phyloP scores from a whole-genome alignment of 1,140 invertebrate species.

The Drosophila gunungcola region DNA sequence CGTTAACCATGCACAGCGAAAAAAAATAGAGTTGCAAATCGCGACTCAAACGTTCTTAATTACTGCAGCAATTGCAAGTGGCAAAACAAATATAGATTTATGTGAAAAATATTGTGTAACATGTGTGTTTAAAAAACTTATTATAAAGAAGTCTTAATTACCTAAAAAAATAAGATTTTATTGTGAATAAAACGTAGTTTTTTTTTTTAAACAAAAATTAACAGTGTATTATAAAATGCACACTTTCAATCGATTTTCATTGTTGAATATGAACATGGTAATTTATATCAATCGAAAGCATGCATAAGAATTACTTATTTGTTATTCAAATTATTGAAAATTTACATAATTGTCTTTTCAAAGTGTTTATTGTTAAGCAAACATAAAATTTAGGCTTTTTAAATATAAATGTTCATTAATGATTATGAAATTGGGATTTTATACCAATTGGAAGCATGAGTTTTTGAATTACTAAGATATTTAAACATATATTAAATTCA shows the following conservation, averaged over 20 bases:
- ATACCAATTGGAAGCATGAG: too few species aligned
- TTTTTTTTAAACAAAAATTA: background rate
- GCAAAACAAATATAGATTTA: background rate
- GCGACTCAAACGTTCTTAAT: background rate
- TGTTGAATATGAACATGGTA: background rate
- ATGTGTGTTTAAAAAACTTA: too few species aligned
- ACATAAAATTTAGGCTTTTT: too few species aligned
- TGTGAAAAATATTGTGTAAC: too few species aligned
- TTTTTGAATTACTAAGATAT: too few species aligned
- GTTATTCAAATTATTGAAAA: background rate
- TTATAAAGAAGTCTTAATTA: too few species aligned
- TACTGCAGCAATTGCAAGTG: background rate
- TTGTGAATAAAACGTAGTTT: too few species aligned
- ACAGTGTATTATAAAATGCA: background rate
- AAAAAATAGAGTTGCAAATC: slow-evolving; percentile 1
- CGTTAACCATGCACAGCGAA: slow-evolving; percentile 56
- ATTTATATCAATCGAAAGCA: background rate
- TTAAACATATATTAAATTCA: too few species aligned
- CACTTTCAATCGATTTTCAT: slow-evolving; percentile 1
- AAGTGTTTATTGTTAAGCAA: too few species aligned
- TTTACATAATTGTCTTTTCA: background rate
- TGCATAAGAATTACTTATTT: background rate
- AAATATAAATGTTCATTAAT: too few species aligned
- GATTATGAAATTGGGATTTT: too few species aligned
- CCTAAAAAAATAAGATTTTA: too few species aligned